These are phyloP conservation scores for Lerista edwardsae DNA, from an alignment of 2,797 vertebrate genomes.

Conservation along the genomic window DNA sequence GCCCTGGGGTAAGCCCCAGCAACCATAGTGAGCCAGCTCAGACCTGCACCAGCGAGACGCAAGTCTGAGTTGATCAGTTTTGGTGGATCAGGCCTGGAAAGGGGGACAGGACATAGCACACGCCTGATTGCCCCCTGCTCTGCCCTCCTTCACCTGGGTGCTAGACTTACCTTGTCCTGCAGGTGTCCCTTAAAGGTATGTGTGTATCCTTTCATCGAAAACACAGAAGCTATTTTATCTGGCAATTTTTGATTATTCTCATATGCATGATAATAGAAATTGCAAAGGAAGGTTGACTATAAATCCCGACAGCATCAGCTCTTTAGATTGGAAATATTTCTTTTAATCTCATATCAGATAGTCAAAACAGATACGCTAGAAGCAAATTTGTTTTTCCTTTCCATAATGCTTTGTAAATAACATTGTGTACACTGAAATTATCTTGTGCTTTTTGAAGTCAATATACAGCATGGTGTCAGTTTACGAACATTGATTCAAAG, in stretches of 20 bases:
- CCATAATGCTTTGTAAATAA: slow-evolving; percentile 65
- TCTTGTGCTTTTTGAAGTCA: slow-evolving; percentile 60
- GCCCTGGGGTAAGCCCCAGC: no score
- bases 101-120: no score
- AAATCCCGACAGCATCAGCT: not conserved
- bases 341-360: not conserved
- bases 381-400: slow-evolving; percentile 44
- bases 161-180: no score
- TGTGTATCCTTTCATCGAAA: not conserved
- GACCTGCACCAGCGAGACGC: no score
- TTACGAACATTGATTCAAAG: slow-evolving; percentile 68
- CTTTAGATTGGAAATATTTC: not conserved
- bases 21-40: no score
- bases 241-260: not conserved
- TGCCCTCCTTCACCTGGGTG: no score
- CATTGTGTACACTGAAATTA: slow-evolving; percentile 63
- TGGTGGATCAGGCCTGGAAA: no score
- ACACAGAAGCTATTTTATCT: not conserved
- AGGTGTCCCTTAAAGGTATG: no score
- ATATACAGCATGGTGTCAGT: slow-evolving; percentile 57
- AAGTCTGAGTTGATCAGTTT: no score
- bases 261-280: not conserved
- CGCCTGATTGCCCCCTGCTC: no score
- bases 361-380: not conserved
- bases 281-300: not conserved